Percentiles rank a stretch among this genome's conserved stretches.
These are phyloP conservation scores for Delichon dasypus DNA, from an alignment of 2,797 vertebrate species.

Conservation along the genomic window DNA sequence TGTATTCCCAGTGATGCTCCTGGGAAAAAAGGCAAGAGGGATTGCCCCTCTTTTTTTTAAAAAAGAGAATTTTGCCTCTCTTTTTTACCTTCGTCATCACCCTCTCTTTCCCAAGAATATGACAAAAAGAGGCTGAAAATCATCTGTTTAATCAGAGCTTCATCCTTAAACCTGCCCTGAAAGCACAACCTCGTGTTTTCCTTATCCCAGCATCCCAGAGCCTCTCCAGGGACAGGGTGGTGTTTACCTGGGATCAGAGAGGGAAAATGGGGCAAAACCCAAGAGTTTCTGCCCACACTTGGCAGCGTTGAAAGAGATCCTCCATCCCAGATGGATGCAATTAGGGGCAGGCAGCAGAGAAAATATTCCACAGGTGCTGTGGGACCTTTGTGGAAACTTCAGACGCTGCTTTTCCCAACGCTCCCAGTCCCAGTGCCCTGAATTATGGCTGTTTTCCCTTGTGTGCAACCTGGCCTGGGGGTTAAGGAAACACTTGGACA, in stretches of 20 bases:
- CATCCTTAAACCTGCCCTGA: not conserved
- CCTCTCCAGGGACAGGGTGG: not conserved
- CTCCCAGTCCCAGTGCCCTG: not conserved
- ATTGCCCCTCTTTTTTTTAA: not conserved
- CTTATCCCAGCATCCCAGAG: not conserved
- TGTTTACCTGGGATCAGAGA: not conserved
- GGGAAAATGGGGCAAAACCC: not conserved
- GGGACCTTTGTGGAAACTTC: constrained; percentile 6
- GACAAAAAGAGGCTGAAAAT: not conserved
- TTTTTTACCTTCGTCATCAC: not conserved
- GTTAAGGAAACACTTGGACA: not conserved
- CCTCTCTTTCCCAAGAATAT: rapidly evolving
- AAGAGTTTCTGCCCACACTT: not conserved
- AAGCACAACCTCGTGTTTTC: not conserved
- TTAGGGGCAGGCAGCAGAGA: constrained; percentile 6
- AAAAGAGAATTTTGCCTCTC: not conserved
- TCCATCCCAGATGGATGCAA: constrained; percentile 18
- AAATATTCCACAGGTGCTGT: constrained; percentile 33
- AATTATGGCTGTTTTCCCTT: not conserved
- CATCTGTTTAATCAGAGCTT: not conserved
- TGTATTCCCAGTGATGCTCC: not conserved
- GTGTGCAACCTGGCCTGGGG: rapidly evolving
- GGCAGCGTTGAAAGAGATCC: not conserved
- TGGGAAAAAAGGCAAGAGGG: not conserved
- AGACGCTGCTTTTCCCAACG: not conserved